A percentile compares a stretch with the other conserved stretches of the same genome.
phyloP scores from a whole-genome alignment of 1,140 invertebrate species.

The Tetranychus urticae region DNA sequence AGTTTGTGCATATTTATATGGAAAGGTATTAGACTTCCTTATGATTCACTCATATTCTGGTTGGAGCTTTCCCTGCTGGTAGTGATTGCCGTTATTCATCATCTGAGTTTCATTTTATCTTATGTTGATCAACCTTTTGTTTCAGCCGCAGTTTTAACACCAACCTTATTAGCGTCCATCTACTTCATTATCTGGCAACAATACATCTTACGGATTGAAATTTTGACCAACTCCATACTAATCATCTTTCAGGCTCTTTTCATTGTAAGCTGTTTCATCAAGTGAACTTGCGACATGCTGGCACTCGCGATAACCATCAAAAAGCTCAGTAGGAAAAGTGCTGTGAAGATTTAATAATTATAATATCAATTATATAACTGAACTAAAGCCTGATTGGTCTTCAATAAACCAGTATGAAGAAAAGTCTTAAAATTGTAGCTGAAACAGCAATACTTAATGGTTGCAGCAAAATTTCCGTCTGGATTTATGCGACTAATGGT shows the following conservation, averaged over 20 bases:
- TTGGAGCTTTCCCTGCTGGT: not conserved
- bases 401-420: too few relatives aligned
- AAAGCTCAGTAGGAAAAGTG: too few relatives aligned
- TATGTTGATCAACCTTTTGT: not conserved
- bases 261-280: not conserved
- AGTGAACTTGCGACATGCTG: not conserved
- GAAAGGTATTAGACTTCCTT: not conserved
- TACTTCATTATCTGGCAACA: not conserved
- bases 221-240: not conserved
- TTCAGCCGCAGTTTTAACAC: not conserved
- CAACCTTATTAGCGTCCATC: not conserved
- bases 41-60: not conserved
- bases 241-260: not conserved
- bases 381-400: too few relatives aligned
- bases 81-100: not conserved
- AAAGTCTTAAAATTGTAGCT: too few relatives aligned
- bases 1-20: not conserved
- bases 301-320: too few relatives aligned
- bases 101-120: not conserved
- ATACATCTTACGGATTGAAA: not conserved
- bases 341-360: too few relatives aligned
- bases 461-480: too few relatives aligned
- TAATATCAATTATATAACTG: too few relatives aligned
- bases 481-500: too few relatives aligned
- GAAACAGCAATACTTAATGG: too few relatives aligned